These are phyloP conservation scores for Muscina levida DNA, from an alignment of 2,888 invertebrate species.

Conservation along the genomic window DNA sequence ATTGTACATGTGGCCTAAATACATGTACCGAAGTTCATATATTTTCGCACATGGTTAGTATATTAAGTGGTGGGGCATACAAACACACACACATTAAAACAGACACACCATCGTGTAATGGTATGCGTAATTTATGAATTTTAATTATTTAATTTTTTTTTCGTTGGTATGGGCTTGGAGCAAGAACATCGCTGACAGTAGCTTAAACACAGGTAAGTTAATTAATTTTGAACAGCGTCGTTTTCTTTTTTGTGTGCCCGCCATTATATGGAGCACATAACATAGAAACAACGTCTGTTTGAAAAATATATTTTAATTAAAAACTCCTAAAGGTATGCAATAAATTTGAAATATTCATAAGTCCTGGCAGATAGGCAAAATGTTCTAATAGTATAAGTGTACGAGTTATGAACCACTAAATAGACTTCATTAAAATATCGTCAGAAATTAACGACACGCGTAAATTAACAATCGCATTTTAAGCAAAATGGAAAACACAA, in stretches of 20 bases:
- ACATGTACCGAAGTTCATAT: not conserved
- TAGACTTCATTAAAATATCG: slow-evolving; percentile 13
- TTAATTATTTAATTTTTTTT: slow-evolving; percentile 20
- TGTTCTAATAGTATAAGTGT: not conserved
- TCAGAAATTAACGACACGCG: not conserved
- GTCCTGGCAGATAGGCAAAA: not conserved
- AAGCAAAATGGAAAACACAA: too few species aligned
- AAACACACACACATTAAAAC: not conserved
- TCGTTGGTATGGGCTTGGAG: not conserved
- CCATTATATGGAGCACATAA: not conserved
- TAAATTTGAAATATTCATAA: slow-evolving; percentile 28
- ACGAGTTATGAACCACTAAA: not conserved
- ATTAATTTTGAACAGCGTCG: slow-evolving; percentile 16
- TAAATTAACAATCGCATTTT: not conserved
- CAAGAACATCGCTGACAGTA: slow-evolving; percentile 12
- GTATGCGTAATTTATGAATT: slow-evolving; percentile 22
- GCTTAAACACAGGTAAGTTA: slow-evolving; percentile 20
- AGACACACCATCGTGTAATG: not conserved
- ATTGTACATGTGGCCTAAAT: not conserved
- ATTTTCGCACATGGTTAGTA: too few species aligned
- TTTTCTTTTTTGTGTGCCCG: not conserved
- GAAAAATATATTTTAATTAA: slow-evolving; percentile 27
- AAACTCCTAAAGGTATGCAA: slow-evolving; percentile 11
- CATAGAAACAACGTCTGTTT: not conserved
- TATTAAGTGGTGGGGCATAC: not conserved